Percentiles rank a stretch among this genome's conserved stretches.
These are phyloP conservation scores for Buphagus erythrorhynchus DNA, from an alignment of 2,797 vertebrate species.

Conservation along the genomic window DNA sequence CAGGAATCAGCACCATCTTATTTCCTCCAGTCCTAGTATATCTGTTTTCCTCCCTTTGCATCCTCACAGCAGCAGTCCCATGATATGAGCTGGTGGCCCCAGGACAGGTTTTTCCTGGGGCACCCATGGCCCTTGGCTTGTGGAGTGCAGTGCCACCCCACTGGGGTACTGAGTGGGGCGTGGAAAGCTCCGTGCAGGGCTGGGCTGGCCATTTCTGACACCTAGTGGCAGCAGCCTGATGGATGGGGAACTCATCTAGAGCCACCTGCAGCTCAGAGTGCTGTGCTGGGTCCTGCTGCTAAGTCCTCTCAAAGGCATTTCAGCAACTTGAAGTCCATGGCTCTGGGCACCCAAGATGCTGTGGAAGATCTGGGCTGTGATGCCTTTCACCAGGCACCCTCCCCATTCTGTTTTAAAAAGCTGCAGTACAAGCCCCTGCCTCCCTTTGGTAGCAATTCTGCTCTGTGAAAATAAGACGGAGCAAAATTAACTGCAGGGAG, in stretches of 20 bases:
- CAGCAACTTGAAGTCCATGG: neutral
- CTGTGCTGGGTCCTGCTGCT: neutral
- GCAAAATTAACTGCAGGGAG: neutral
- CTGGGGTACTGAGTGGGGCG: neutral
- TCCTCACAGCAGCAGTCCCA: neutral
- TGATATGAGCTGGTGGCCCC: neutral
- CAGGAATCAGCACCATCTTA: neutral
- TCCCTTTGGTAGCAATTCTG: neutral
- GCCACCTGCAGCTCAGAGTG: fast-evolving
- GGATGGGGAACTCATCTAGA: neutral
- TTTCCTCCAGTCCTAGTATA: neutral
- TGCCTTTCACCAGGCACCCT: neutral
- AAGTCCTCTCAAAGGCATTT: neutral
- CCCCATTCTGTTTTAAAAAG: neutral
- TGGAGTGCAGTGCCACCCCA: fast-evolving
- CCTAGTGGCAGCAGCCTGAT: constrained; percentile 23
- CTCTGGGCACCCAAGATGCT: neutral
- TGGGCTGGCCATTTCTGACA: constrained; percentile 38
- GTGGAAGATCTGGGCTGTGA: neutral
- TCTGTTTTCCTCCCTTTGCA: neutral
- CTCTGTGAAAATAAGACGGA: neutral
- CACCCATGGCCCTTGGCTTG: fast-evolving
- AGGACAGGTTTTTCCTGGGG: neutral
- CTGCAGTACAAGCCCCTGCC: neutral
- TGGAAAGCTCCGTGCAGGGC: neutral